Evolutionary conservation across 1,140 invertebrate species (phyloP).

Genomic region (Bathynomus jamesi): DNA sequence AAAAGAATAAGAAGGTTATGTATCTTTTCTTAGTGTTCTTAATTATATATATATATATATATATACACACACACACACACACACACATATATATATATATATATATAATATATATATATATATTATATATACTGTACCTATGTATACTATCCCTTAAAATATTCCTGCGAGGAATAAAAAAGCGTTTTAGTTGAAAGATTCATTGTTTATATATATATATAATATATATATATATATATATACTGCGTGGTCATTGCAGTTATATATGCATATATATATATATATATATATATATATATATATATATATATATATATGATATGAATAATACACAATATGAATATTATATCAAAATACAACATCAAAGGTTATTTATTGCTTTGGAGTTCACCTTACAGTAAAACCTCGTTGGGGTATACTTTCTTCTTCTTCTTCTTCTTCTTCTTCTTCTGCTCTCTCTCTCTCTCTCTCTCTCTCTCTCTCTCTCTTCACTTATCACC

Average conservation of each 20-base stretch:
- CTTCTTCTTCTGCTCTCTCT: no score
- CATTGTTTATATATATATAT: background rate
- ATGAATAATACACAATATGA: background rate
- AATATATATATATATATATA: background rate
- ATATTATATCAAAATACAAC: no score
- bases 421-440: no score
- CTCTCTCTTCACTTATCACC: no score
- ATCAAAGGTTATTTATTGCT: no score
- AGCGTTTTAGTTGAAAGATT: background rate
- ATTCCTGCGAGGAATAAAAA: background rate
- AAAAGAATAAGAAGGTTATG: background rate
- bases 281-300: slow-evolving; percentile 19
- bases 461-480: no score
- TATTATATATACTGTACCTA: background rate
- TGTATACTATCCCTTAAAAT: background rate
- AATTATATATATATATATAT: background rate
- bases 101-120: background rate
- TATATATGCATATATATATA: background rate
- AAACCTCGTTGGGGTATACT: no score
- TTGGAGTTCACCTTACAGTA: no score
- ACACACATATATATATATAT: background rate
- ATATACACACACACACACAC: background rate
- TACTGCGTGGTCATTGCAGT: no score
- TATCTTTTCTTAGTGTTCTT: background rate
- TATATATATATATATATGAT: background rate